phyloP scores from a whole-genome alignment of 2,797 vertebrate species.

The Helicolenus hilgendorfi region DNA sequence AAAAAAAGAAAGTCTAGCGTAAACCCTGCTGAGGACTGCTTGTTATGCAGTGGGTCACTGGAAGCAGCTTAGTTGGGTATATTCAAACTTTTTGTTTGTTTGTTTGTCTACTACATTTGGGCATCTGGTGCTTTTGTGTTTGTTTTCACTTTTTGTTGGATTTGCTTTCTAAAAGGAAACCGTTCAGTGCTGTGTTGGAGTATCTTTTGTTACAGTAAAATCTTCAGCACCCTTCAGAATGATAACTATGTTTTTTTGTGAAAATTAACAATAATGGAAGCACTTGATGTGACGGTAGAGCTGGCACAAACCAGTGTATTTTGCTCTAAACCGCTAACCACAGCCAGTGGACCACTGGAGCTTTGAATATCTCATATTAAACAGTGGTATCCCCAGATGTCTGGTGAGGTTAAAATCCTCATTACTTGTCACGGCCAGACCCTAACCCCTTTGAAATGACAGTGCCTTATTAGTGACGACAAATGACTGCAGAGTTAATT shows the following conservation, averaged over 20 bases:
- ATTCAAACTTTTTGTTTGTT: background rate
- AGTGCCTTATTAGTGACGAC: conserved; percentile 87
- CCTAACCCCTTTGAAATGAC: conserved; percentile 86
- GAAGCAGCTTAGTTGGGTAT: background rate
- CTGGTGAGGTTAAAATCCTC: conserved; percentile 87
- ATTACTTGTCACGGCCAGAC: conserved; percentile 83
- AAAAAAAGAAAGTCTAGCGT: too few species aligned
- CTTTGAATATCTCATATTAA: conserved; percentile 53
- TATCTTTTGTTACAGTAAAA: background rate
- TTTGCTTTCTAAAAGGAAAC: background rate
- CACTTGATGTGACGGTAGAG: background rate
- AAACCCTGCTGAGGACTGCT: background rate
- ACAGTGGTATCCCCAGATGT: conserved; percentile 62
- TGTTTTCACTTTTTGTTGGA: background rate
- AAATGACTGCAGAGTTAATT: conserved; percentile 88
- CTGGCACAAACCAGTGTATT: background rate
- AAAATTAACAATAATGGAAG: background rate
- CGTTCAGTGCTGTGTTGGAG: background rate
- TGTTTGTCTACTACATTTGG: background rate
- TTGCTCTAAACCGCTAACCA: conserved; percentile 12
- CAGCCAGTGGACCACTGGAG: conserved; percentile 17
- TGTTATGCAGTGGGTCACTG: background rate
- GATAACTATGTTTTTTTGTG: background rate
- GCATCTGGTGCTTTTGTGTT: background rate
- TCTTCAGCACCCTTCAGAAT: background rate